Conservation (phyloP, 2,113 vertebrate genomes). For the Typhlomys cinereus region DNA sequence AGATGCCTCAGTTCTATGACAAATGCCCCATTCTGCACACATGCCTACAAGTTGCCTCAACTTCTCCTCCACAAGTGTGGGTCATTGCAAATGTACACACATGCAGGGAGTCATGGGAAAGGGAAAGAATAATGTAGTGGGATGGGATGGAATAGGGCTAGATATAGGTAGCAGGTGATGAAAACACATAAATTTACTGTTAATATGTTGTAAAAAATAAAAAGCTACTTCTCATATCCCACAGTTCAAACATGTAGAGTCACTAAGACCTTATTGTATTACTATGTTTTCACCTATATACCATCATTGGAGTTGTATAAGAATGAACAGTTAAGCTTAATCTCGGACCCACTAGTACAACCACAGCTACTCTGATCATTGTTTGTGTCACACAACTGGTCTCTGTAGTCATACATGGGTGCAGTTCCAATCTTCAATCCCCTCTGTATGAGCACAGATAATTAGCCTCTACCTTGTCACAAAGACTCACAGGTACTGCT, state of each 20-base stretch:
- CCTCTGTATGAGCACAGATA: background rate
- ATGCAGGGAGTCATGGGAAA: too few species aligned
- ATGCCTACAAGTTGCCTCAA: background rate
- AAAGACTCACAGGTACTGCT: background rate
- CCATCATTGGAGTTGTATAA: background rate
- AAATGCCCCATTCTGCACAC: background rate
- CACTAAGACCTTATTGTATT: too few species aligned
- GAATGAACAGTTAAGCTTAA: background rate
- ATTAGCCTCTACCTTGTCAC: background rate
- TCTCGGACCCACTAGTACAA: fast-evolving
- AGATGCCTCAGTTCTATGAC: too few species aligned
- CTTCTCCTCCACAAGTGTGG: background rate
- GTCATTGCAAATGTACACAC: background rate
- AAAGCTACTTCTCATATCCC: fast-evolving
- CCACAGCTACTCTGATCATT: background rate
- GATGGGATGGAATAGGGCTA: too few species aligned
- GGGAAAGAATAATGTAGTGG: too few species aligned
- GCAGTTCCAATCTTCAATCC: fast-evolving
- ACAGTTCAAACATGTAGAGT: background rate
- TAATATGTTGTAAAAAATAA: too few species aligned
- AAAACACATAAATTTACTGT: too few species aligned
- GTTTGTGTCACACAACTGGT: background rate
- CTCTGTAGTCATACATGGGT: background rate
- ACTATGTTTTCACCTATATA: background rate
- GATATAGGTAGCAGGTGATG: too few species aligned